Conservation (phyloP, 2,888 invertebrate species). For the Clepsis dumicolana region DNA sequence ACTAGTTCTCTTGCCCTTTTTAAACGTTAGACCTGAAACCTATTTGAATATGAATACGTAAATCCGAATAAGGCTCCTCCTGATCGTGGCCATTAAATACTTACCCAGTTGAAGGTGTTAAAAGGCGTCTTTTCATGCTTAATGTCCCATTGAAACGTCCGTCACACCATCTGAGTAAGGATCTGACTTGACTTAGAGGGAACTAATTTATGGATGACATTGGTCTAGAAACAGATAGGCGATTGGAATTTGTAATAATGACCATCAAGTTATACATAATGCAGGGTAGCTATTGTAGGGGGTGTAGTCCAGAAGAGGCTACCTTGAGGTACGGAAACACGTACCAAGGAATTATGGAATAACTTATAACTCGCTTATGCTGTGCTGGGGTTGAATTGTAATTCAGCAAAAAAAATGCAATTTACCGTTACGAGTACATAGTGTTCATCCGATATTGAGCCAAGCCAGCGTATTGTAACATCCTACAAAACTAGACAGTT, state of each 20-base stretch:
- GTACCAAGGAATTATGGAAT: no score
- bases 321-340: no score
- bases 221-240: constrained; percentile 19
- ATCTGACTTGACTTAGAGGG: constrained; percentile 43
- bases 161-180: constrained; percentile 46
- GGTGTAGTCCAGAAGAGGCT: no score
- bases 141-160: constrained; percentile 65
- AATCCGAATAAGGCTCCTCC: constrained; percentile 40
- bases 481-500: no score
- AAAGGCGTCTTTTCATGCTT: constrained; percentile 52
- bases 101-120: constrained; percentile 59
- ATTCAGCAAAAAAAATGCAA: no score
- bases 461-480: no score
- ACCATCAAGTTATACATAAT: neutral
- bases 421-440: no score
- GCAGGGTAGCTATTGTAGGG: no score
- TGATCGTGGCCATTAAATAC: constrained; percentile 50
- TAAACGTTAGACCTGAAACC: constrained; percentile 1
- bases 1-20: constrained; percentile 9
- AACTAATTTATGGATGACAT: constrained; percentile 48
- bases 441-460: no score
- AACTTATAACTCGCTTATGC: no score
- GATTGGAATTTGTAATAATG: neutral
- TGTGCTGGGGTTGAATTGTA: no score
- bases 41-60: constrained; percentile 14